Percentiles rank a stretch among this genome's conserved stretches.
Conservation (phyloP, 1,140 invertebrate species). For the Drosophila suzukii region DNA sequence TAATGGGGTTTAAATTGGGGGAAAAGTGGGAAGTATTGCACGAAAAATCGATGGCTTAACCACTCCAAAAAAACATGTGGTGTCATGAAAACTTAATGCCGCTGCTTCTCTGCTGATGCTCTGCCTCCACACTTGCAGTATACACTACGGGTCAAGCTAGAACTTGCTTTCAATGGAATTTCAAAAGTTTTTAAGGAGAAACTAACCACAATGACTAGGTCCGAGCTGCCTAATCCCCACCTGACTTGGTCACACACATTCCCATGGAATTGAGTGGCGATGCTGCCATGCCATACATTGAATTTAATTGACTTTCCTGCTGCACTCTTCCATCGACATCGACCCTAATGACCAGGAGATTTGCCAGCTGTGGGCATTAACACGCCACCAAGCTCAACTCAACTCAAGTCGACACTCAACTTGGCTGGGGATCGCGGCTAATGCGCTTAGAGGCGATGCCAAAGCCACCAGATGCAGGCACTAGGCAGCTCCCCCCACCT, state of each 20-base stretch:
- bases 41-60: neutral
- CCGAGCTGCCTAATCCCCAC: slow-evolving; percentile 18
- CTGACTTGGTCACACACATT: slow-evolving; percentile 25
- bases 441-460: slow-evolving; percentile 65
- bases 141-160: no score
- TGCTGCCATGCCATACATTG: slow-evolving; percentile 20
- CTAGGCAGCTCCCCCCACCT: neutral
- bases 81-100: no score
- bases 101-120: no score
- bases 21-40: neutral
- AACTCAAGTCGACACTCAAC: slow-evolving; percentile 11
- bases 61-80: neutral
- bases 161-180: no score
- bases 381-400: slow-evolving; percentile 25
- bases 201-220: neutral
- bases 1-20: neutral
- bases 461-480: slow-evolving; percentile 9
- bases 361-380: slow-evolving; percentile 62
- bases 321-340: slow-evolving; percentile 23
- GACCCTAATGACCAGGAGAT: slow-evolving; percentile 67
- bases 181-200: neutral
- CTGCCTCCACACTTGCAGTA: no score
- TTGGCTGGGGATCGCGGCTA: slow-evolving; percentile 48
- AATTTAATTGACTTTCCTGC: slow-evolving; percentile 64
- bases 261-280: neutral